Evolutionary conservation across 2,797 vertebrate genomes (phyloP), one percentile per base, ranked within the genome.

Genomic region (Tragelaphus eurycerus): DNA sequence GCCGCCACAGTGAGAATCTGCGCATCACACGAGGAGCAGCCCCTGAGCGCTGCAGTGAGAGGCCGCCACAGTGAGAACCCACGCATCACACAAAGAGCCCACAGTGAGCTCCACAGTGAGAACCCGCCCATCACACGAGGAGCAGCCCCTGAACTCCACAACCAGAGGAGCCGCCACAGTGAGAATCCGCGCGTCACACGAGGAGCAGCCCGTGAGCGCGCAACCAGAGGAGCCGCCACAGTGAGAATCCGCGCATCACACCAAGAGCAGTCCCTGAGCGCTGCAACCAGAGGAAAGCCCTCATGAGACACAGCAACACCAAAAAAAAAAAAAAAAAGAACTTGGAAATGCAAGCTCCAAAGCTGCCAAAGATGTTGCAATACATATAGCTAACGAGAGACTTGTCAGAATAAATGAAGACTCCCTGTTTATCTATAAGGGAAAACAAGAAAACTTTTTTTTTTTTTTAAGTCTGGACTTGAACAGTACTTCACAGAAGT

Each of bases 221-320:
- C 38, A 38, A 38, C 38, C 38, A 38, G 19, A 6, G 1, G 19
- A 6, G 1, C 38, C 38, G 38, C 38, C 38, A 7, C 67, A 19
- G 19, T 6, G 19, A 38, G 67, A 13, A 6, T 10, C 25, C 1
- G 25, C 25, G 5, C 59, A 6, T 25, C 59, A 6, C 59, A 13
- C 2, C 2, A 13, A 6, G 59, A 60, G 6, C 27, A 6, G 27
- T 3, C 60, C 60, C 60, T 1, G 14, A 1, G 0, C 60, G 2
- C 31, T 0, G 1, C 62, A 4, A 1, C n/a, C 29, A 15, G 9
- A 67, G n/a, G 17, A 34, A 11, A 74, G 21, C 67, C 34, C 67
- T 13, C 67, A 25, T 0, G 6, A 43, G 34, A 74, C 64, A 38
- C n/a, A 38, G 10, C n/a, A 71, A 21, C 0, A 11, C 34, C 34